A percentile compares a stretch with the other conserved stretches of the same genome.
These are phyloP conservation scores for Epistrophella euchroma DNA, from an alignment of 2,888 invertebrate species.

Conservation along the genomic window DNA sequence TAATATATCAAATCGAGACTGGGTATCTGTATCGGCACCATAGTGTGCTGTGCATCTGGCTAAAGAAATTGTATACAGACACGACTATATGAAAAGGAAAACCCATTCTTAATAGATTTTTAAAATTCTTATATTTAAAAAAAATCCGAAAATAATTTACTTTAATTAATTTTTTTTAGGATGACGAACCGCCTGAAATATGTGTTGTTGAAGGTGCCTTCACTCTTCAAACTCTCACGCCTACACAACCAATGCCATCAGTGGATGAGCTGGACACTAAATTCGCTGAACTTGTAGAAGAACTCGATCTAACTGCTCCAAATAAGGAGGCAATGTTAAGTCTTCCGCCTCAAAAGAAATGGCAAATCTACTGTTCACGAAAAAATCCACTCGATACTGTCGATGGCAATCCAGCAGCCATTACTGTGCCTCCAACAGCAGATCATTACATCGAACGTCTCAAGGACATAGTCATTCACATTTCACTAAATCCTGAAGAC, in stretches of 20 bases:
- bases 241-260: slow-evolving; percentile 96
- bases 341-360: slow-evolving; percentile 96
- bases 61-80: too few species aligned
- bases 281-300: slow-evolving; percentile 97
- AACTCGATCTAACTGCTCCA: slow-evolving; percentile 95
- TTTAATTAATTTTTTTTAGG: slow-evolving; percentile 84
- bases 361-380: slow-evolving; percentile 98
- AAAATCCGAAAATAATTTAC: not conserved
- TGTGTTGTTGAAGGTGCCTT: slow-evolving; percentile 96
- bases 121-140: not conserved
- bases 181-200: slow-evolving; percentile 98
- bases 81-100: too few species aligned
- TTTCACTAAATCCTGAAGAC: slow-evolving; percentile 82
- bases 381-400: slow-evolving; percentile 87
- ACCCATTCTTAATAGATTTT: too few species aligned
- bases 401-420: slow-evolving; percentile 85
- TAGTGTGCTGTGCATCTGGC: too few species aligned
- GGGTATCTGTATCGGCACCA: too few species aligned
- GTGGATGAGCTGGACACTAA: slow-evolving; percentile 96
- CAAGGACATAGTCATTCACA: slow-evolving; percentile 89
- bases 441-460: slow-evolving; percentile 97
- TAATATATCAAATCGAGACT: too few species aligned
- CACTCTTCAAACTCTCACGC: slow-evolving; percentile 94
- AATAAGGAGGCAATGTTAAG: slow-evolving; percentile 97
- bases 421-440: slow-evolving; percentile 91